phyloP scores from a whole-genome alignment of 2,888 invertebrate genomes.

The Drosophila prolongata region DNA sequence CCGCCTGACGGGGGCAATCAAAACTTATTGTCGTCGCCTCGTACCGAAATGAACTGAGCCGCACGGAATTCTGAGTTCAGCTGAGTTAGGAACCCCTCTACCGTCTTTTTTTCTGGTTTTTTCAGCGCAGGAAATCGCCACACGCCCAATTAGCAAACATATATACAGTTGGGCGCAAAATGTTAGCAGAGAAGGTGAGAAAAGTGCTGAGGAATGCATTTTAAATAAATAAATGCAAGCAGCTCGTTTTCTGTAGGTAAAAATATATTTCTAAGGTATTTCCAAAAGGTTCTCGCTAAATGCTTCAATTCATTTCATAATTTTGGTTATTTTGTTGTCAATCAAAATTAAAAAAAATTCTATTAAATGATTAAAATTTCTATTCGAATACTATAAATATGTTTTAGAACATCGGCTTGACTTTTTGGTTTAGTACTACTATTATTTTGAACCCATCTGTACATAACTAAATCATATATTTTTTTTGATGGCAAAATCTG shows the following conservation, averaged over 20 bases:
- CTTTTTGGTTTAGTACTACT: background rate
- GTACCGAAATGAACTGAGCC: conserved; percentile 18
- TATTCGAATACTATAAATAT: too few relatives aligned
- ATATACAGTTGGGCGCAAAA: conserved; percentile 11
- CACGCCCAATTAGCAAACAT: conserved; percentile 78
- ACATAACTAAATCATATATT: background rate
- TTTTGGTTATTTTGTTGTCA: too few relatives aligned
- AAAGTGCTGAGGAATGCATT: background rate
- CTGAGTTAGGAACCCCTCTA: conserved; percentile 13
- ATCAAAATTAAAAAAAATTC: too few relatives aligned
- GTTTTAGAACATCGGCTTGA: too few relatives aligned
- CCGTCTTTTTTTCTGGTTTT: background rate
- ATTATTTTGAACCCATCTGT: conserved; percentile 8
- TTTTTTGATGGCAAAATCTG: conserved; percentile 6
- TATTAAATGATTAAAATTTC: too few relatives aligned
- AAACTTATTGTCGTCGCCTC: conserved; percentile 74
- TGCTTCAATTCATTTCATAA: too few relatives aligned
- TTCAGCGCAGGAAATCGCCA: conserved; percentile 73
- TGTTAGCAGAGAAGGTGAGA: conserved; percentile 3
- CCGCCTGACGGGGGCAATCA: conserved; percentile 61
- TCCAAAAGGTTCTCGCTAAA: too few relatives aligned
- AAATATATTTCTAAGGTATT: too few relatives aligned
- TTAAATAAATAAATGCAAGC: background rate
- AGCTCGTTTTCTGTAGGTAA: background rate
- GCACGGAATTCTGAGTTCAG: conserved; percentile 8